Conservation (phyloP, 2,113 vertebrate species). For the Rousettus leschenaultii region DNA sequence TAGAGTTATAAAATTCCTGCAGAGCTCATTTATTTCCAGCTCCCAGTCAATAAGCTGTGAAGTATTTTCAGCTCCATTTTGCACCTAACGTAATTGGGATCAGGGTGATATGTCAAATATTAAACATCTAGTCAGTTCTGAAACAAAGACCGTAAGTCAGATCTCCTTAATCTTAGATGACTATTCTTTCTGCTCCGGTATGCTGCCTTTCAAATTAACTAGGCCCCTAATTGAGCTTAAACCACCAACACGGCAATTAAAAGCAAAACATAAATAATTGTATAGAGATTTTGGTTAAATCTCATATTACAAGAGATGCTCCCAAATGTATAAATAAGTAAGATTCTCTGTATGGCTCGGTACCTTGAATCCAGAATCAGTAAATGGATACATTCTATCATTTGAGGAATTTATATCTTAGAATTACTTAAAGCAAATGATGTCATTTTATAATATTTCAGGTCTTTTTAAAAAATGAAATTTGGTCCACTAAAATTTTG, state of each 20-base stretch:
- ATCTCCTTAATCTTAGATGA: neutral
- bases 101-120: slow-evolving; percentile 23
- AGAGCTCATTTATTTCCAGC: slow-evolving; percentile 27
- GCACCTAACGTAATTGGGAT: slow-evolving; percentile 17
- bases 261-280: neutral
- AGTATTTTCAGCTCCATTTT: slow-evolving; percentile 44
- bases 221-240: neutral
- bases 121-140: slow-evolving; percentile 31
- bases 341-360: neutral
- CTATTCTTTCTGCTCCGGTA: neutral
- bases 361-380: neutral
- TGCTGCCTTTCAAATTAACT: slow-evolving; percentile 5
- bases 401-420: neutral
- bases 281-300: neutral
- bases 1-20: neutral
- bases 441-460: neutral
- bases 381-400: neutral
- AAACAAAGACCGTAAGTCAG: neutral
- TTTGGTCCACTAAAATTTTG: neutral
- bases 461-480: neutral
- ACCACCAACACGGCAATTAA: neutral
- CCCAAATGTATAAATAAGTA: neutral
- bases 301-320: neutral
- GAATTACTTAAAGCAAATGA: neutral
- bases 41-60: slow-evolving; percentile 31